phyloP scores from a whole-genome alignment of 1,140 invertebrate species.

The Diprion similis region DNA sequence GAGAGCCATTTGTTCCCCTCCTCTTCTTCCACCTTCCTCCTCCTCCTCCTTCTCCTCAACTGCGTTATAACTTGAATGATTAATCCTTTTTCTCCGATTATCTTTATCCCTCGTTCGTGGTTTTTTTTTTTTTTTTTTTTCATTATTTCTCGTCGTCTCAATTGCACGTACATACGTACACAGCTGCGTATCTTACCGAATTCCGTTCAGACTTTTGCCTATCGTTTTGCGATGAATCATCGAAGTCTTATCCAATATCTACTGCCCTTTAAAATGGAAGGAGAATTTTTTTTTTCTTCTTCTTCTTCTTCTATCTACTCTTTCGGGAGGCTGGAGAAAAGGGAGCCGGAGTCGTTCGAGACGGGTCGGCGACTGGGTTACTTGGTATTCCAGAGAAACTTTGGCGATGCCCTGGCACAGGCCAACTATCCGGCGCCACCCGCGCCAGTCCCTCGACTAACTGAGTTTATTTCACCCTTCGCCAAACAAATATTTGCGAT shows the following conservation, averaged over 20 bases:
- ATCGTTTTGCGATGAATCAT: background rate
- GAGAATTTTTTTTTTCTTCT: background rate
- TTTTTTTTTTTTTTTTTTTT: no score
- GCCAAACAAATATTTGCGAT: constrained; percentile 57
- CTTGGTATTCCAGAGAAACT: constrained; percentile 55
- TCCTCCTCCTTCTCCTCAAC: no score
- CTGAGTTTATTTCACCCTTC: constrained; percentile 27
- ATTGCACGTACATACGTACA: no score
- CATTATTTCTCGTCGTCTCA: no score
- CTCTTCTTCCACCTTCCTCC: no score
- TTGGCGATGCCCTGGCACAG: constrained; percentile 39
- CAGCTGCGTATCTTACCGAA: background rate
- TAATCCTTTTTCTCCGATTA: no score
- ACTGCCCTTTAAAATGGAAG: background rate
- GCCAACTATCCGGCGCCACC: constrained; percentile 50
- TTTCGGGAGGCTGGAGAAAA: background rate
- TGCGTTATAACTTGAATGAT: no score
- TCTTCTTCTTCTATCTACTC: background rate
- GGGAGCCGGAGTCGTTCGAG: constrained; percentile 1
- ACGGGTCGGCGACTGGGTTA: constrained; percentile 26
- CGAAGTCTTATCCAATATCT: background rate
- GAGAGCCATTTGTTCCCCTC: no score
- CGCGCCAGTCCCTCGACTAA: constrained; percentile 40
- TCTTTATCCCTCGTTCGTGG: no score
- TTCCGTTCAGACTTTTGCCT: no score